Evolutionary conservation across 2,888 invertebrate genomes (phyloP).

Genomic region (Yponomeuta plumbellus): DNA sequence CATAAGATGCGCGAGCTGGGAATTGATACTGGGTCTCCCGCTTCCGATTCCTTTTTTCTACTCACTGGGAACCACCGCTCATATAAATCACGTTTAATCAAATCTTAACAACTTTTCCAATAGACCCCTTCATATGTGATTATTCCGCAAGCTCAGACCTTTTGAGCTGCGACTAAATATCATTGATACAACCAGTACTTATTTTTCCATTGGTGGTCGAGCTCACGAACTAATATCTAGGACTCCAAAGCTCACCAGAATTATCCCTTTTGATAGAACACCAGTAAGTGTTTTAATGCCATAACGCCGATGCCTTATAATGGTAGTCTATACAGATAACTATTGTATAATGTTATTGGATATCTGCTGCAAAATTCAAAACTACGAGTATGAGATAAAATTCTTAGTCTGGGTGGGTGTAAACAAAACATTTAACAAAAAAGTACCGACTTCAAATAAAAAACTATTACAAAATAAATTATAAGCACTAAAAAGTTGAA

Average conservation of each 20-base stretch:
- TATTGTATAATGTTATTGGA: background rate
- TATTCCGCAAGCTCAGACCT: background rate
- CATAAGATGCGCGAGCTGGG: too few relatives aligned
- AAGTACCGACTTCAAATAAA: too few relatives aligned
- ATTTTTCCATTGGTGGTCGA: background rate
- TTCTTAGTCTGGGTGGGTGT: too few relatives aligned
- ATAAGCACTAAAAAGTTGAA: too few relatives aligned
- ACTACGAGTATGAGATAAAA: too few relatives aligned
- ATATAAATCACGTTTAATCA: background rate
- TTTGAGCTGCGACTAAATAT: background rate
- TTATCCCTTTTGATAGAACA: background rate
- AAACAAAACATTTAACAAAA: too few relatives aligned
- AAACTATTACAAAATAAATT: too few relatives aligned
- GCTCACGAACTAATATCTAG: background rate
- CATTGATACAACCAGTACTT: background rate
- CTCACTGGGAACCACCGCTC: too few relatives aligned
- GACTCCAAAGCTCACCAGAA: background rate
- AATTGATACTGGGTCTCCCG: too few relatives aligned
- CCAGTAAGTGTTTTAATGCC: background rate
- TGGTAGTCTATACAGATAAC: background rate
- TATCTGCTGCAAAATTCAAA: too few relatives aligned
- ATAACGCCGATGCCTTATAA: background rate
- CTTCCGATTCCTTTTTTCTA: too few relatives aligned
- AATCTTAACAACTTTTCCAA: background rate
- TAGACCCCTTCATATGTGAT: background rate